phyloP scores from a whole-genome alignment of 1,140 invertebrate species.

The Drosophila subpulchrella region DNA sequence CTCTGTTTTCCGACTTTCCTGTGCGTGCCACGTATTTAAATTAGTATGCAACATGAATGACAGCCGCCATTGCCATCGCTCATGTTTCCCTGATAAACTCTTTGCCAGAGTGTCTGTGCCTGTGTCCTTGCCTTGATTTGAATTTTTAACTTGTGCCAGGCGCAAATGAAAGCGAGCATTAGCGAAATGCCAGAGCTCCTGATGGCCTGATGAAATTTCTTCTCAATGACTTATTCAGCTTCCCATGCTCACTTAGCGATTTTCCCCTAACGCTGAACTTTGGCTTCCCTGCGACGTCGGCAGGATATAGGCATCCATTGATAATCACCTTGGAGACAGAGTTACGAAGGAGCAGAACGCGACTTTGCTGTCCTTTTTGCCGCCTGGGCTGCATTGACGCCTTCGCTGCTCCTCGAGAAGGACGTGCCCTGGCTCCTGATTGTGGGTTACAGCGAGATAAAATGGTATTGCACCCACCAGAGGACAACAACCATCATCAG shows the following conservation, averaged over 20 bases:
- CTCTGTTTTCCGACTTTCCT: constrained; percentile 8
- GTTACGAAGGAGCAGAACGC: constrained; percentile 16
- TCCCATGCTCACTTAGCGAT: constrained; percentile 31
- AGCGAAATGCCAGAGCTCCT: constrained; percentile 49
- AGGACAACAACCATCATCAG: constrained; percentile 18
- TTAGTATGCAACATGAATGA: constrained; percentile 83
- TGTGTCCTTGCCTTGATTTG: constrained; percentile 73
- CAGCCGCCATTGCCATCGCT: constrained; percentile 67
- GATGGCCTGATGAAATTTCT: constrained; percentile 59
- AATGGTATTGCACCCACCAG: constrained; percentile 37
- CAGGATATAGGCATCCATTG: constrained; percentile 32
- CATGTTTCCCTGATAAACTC: constrained; percentile 70
- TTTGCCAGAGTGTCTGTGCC: constrained; percentile 12
- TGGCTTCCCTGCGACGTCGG: constrained; percentile 32
- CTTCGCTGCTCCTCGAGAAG: constrained; percentile 27
- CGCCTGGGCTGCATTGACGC: constrained; percentile 34
- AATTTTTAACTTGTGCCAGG: constrained; percentile 75
- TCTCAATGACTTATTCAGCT: constrained; percentile 64
- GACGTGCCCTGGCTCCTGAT: constrained; percentile 43
- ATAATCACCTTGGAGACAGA: constrained; percentile 68
- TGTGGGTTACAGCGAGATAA: constrained; percentile 10
- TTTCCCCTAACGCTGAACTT: constrained; percentile 38
- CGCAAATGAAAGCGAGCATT: constrained; percentile 78
- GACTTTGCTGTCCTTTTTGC: constrained; percentile 30
- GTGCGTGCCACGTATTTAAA: constrained; percentile 76